These are phyloP conservation scores for Catostylus mosaicus DNA, from an alignment of 30 jellyfish, hydroid and myxozoan genomes.

Conservation along the genomic window DNA sequence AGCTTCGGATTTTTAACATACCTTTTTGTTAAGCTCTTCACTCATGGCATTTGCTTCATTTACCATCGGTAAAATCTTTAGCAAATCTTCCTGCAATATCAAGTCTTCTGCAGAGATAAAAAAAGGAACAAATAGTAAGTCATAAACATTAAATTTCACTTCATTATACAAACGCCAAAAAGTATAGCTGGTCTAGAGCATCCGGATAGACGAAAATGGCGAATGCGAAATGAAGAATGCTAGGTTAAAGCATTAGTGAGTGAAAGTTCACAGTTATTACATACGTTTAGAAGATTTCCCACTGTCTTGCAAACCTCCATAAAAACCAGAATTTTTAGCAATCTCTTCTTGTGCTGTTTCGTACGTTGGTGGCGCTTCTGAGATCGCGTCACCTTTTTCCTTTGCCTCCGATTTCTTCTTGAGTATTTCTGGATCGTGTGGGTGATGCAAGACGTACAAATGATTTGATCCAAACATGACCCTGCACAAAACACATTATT, in stretches of 20 bases:
- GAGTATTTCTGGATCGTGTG: slow-evolving; percentile 78
- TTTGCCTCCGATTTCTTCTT: slow-evolving; percentile 74
- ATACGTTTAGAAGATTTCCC: slow-evolving; percentile 65
- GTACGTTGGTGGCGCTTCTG: slow-evolving; percentile 79
- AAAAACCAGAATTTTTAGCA: slow-evolving; percentile 95
- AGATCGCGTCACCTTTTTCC: slow-evolving; percentile 58
- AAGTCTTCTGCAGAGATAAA: slow-evolving; percentile 65
- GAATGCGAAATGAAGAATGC: no score
- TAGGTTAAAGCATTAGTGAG: no score
- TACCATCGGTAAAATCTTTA: slow-evolving; percentile 88
- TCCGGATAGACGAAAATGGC: no score
- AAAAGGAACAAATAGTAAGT: no score
- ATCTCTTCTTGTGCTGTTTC: slow-evolving; percentile 97
- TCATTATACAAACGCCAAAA: no score
- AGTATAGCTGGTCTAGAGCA: no score
- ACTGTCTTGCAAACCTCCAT: slow-evolving; percentile 76
- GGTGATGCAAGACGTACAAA: slow-evolving; percentile 90
- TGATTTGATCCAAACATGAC: slow-evolving; percentile 95
- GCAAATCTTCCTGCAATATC: slow-evolving; percentile 91
- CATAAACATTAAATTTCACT: no score
- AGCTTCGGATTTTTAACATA: slow-evolving; percentile 3
- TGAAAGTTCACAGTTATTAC: no score
- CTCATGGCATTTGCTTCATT: slow-evolving; percentile 98
- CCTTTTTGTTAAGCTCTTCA: slow-evolving; percentile 93
- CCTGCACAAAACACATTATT: slow-evolving; percentile 39